These are phyloP conservation scores for Grammomys dolichurus DNA, from an alignment of 2,113 vertebrate genomes.

Conservation along the genomic window DNA sequence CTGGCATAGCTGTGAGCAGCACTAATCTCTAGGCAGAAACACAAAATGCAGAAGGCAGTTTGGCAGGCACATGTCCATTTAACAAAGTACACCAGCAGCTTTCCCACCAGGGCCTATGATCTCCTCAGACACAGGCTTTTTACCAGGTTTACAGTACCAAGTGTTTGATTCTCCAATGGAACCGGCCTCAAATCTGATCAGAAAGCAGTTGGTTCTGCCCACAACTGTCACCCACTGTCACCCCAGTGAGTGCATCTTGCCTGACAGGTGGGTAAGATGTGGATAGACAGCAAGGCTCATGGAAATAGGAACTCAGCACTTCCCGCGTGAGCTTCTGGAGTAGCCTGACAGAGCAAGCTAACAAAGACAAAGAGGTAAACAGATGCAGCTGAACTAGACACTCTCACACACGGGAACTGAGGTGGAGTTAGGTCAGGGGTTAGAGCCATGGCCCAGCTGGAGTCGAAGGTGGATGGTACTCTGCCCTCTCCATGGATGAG, in stretches of 20 bases:
- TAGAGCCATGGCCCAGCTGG: background rate
- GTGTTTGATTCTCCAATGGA: no score
- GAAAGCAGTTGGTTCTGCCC: background rate
- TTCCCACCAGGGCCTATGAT: background rate
- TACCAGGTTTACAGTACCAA: background rate
- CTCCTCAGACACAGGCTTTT: background rate
- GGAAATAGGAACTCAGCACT: background rate
- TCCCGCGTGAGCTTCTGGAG: background rate
- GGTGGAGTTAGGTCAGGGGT: background rate
- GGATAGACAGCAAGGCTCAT: background rate
- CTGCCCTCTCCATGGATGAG: background rate
- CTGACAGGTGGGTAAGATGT: background rate
- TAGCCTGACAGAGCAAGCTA: background rate
- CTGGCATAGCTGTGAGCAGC: background rate
- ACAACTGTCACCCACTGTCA: background rate
- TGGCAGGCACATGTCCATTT: background rate
- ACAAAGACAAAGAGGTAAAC: background rate
- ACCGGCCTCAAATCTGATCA: background rate
- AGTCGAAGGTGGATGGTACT: background rate
- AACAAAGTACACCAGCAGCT: background rate
- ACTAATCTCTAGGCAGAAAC: background rate
- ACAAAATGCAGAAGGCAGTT: background rate
- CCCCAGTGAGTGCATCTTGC: background rate
- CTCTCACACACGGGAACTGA: background rate
- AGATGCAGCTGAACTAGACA: background rate